Conservation (phyloP, 1,140 invertebrate genomes). For the Mercenaria mercenaria region DNA sequence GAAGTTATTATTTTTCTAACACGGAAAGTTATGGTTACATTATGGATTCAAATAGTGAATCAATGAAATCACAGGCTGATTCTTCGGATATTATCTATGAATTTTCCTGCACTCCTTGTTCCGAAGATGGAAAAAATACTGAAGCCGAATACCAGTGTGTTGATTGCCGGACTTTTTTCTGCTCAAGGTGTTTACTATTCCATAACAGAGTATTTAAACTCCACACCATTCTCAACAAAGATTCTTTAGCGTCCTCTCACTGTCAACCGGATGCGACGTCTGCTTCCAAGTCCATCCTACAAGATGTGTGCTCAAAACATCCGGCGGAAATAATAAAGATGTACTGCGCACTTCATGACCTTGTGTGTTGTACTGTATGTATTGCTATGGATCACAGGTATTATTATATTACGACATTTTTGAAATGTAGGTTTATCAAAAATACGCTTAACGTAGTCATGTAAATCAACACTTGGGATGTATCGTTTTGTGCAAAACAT, state of each 20-base stretch:
- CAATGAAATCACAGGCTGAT: neutral
- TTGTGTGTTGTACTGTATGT: neutral
- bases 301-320: neutral
- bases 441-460: too few species aligned
- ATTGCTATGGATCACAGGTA: neutral
- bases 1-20: too few species aligned
- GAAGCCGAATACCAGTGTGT: neutral
- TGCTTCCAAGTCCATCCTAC: neutral
- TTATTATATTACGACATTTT: too few species aligned
- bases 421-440: too few species aligned
- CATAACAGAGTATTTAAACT: neutral
- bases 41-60: too few species aligned
- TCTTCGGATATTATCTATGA: constrained; percentile 28
- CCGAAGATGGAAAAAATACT: constrained; percentile 42
- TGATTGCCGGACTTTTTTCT: neutral
- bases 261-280: neutral
- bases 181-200: neutral
- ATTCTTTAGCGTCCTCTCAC: neutral
- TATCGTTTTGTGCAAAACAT: too few species aligned
- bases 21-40: too few species aligned
- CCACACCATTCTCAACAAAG: neutral
- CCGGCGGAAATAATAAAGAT: neutral
- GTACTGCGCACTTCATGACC: neutral
- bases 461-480: too few species aligned
- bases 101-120: constrained; percentile 53